Evolutionary conservation across 2,113 vertebrate genomes (phyloP).

Genomic region (Lycocorax pyrrhopterus): DNA sequence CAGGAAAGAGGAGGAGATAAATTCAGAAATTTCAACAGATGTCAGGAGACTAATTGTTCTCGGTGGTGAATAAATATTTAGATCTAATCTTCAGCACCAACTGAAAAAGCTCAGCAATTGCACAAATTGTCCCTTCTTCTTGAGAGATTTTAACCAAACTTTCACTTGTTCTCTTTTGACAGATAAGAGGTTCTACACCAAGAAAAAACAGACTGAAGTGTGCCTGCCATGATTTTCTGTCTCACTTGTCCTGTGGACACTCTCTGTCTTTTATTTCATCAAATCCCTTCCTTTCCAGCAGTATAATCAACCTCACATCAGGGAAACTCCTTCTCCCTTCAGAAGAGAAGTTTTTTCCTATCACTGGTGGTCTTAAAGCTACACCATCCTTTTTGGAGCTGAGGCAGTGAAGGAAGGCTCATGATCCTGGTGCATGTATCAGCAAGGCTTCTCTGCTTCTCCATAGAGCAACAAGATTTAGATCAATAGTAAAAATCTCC

Average conservation of each 20-base stretch:
- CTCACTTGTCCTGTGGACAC: background rate
- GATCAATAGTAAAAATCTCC: background rate
- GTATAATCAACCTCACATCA: background rate
- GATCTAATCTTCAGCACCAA: background rate
- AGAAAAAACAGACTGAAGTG: background rate
- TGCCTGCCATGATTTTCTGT: background rate
- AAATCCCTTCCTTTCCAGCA: background rate
- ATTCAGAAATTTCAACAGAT: constrained; percentile 29
- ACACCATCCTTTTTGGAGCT: background rate
- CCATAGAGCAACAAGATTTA: background rate
- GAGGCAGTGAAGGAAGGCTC: background rate
- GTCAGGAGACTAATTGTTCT: background rate
- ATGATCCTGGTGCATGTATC: background rate
- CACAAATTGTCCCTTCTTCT: constrained; percentile 7
- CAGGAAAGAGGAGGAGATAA: constrained; percentile 2
- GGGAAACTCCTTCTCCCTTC: background rate
- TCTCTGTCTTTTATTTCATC: background rate
- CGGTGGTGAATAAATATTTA: constrained; percentile 44
- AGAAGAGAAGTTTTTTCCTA: background rate
- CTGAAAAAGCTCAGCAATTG: constrained; percentile 18
- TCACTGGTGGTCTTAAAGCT: background rate
- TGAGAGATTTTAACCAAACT: constrained; percentile 45
- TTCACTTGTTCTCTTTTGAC: constrained; percentile 26
- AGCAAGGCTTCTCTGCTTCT: background rate
- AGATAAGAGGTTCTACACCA: background rate